These are phyloP conservation scores for Thymelicus lineola DNA, from an alignment of 2,888 invertebrate species.

Conservation along the genomic window DNA sequence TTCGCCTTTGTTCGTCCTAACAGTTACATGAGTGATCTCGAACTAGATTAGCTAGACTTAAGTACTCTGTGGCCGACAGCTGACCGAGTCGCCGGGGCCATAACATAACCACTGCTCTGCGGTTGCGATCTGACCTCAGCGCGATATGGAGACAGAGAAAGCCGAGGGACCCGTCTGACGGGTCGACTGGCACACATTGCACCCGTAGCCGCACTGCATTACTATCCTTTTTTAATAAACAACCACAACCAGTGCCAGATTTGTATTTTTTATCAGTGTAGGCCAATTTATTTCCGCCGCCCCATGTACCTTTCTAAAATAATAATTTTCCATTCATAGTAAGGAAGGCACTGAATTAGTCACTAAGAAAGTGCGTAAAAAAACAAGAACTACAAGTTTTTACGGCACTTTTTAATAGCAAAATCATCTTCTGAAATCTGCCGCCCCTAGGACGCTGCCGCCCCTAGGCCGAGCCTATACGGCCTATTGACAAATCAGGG, in stretches of 20 bases:
- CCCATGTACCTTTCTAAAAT: no score
- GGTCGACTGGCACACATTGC: conserved; percentile 66
- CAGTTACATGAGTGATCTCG: conserved; percentile 4
- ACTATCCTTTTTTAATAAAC: not conserved
- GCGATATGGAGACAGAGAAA: conserved; percentile 60
- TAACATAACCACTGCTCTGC: conserved; percentile 17
- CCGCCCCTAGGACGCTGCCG: no score
- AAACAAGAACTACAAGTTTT: no score
- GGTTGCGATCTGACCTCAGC: conserved; percentile 43
- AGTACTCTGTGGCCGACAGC: conserved; percentile 17
- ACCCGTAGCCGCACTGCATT: conserved; percentile 41
- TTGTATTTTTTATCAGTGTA: no score
- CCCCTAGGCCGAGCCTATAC: no score
- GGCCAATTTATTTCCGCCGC: no score
- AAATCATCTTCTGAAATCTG: no score
- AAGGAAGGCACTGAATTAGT: no score
- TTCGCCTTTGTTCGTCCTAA: not conserved
- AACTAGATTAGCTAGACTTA: conserved; percentile 4
- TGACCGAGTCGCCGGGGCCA: conserved; percentile 16
- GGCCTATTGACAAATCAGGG: no score
- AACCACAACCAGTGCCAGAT: not conserved
- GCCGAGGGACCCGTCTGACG: conserved; percentile 69
- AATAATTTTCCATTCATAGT: no score
- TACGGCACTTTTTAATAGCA: no score
- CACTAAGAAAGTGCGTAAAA: no score